These are phyloP conservation scores for Haemorhous mexicanus DNA, from an alignment of 2,113 vertebrate genomes.

Conservation along the genomic window DNA sequence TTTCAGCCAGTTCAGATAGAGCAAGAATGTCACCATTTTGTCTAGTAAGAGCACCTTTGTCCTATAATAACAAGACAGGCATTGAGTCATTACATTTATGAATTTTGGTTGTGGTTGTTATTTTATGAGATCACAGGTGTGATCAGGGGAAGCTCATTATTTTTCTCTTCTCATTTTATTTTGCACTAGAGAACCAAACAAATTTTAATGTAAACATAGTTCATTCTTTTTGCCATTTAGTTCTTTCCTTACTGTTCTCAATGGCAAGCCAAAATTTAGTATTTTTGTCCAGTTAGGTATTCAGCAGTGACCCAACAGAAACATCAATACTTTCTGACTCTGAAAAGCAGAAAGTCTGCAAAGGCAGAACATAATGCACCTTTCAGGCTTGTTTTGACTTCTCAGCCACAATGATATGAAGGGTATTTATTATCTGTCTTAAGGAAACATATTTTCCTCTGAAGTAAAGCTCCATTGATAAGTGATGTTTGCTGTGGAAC, in stretches of 20 bases:
- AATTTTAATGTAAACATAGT: not conserved
- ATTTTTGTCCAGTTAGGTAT: not conserved
- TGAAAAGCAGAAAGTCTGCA: not conserved
- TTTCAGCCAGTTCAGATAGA: not conserved
- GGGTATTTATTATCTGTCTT: not conserved
- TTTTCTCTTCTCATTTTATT: not conserved
- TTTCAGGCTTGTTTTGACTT: not conserved
- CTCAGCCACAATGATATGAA: not conserved
- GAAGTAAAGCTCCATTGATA: not conserved
- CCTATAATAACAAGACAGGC: not conserved
- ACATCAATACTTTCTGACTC: not conserved
- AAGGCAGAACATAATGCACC: not conserved
- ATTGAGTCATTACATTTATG: not conserved
- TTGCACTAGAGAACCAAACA: not conserved
- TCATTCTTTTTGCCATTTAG: not conserved
- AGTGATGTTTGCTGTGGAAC: not conserved
- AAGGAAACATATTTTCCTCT: not conserved
- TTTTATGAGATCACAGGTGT: not conserved
- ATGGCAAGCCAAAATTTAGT: not conserved
- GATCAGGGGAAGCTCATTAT: not conserved
- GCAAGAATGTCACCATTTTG: not conserved
- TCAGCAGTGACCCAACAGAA: not conserved
- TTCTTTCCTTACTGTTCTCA: not conserved
- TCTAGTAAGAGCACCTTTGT: not conserved
- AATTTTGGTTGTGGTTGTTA: not conserved